Percentiles rank a stretch among this genome's conserved stretches.
Conservation (phyloP, 2,113 vertebrate species). For the Pangasianodon gigas region DNA sequence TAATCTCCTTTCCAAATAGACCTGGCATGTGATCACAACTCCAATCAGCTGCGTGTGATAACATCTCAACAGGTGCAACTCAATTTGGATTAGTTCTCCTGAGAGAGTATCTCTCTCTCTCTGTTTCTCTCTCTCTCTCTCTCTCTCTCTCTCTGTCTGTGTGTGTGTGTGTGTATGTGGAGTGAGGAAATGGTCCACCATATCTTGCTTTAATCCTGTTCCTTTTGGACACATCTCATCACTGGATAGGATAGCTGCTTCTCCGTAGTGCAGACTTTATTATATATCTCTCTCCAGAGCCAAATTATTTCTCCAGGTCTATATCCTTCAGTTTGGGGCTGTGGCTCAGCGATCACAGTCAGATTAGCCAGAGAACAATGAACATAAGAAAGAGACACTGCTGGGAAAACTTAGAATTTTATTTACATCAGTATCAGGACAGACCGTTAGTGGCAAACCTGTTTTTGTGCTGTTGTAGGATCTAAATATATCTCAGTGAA, state of each 20-base stretch:
- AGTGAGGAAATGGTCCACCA: constrained; percentile 21
- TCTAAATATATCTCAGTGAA: not conserved
- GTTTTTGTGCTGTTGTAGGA: not conserved
- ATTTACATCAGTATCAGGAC: not conserved
- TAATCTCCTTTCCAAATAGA: constrained; percentile 24
- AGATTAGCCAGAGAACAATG: constrained; percentile 9
- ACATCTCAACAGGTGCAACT: constrained; percentile 54
- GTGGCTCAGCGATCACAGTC: not conserved
- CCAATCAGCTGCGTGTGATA: constrained; percentile 53
- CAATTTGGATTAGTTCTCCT: constrained; percentile 56
- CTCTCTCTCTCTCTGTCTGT: constrained; percentile 9
- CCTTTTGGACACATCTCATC: constrained; percentile 27
- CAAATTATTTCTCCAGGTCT: not conserved
- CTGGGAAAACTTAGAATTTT: not conserved
- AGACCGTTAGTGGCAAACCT: not conserved
- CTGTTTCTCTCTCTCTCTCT: not conserved
- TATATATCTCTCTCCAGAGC: constrained; percentile 1
- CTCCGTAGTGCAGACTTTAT: not conserved
- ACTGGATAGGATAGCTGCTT: not conserved
- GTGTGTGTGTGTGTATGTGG: constrained; percentile 38
- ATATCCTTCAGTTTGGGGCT: not conserved
- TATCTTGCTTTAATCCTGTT: constrained; percentile 40
- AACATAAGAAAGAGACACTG: not conserved
- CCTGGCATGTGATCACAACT: constrained; percentile 47
- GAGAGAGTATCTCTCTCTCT: not conserved